phyloP scores from a whole-genome alignment of 2,888 invertebrate species.

The Phytoseiulus persimilis region DNA sequence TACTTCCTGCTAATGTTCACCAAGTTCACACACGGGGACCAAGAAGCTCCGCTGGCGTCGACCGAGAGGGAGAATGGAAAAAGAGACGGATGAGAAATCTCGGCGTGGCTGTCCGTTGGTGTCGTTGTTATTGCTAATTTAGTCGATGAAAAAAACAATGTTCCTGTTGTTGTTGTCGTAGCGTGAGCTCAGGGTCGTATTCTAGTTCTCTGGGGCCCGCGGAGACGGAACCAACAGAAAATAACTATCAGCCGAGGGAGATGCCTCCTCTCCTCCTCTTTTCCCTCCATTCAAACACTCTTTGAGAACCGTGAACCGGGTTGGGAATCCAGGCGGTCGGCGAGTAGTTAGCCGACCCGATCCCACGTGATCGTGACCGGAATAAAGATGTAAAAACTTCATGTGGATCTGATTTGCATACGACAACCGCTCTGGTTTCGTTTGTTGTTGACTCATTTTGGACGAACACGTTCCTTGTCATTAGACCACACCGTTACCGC shows the following conservation, averaged over 20 bases:
- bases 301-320: background rate
- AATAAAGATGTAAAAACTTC: background rate
- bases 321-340: background rate
- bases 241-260: background rate
- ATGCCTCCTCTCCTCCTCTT: background rate
- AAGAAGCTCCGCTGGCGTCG: no score
- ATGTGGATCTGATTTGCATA: background rate
- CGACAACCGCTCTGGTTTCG: background rate
- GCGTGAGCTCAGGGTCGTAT: background rate
- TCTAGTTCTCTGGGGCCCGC: background rate
- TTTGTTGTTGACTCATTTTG: background rate
- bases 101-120: background rate
- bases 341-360: background rate
- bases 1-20: background rate
- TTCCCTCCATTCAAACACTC: no score
- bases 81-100: background rate
- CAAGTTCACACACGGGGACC: background rate
- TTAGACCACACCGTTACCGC: background rate
- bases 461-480: background rate
- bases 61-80: background rate
- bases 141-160: conserved; percentile 5
- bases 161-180: background rate
- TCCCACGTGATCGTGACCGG: background rate
- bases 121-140: background rate
- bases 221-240: background rate